phyloP scores from a whole-genome alignment of 2,797 vertebrate species.

The Merluccius polli region DNA sequence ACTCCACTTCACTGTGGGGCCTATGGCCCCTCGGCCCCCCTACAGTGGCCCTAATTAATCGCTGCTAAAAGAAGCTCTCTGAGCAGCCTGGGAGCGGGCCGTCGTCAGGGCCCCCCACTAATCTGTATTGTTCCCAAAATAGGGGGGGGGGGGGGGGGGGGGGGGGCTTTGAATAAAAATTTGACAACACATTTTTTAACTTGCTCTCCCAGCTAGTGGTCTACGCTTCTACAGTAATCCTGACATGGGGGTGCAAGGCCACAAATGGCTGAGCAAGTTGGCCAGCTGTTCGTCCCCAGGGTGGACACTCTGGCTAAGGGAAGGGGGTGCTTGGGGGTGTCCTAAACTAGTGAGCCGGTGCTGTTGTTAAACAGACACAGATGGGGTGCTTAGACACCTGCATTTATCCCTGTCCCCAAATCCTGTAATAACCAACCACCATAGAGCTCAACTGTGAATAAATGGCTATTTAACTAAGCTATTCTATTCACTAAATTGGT shows the following conservation, averaged over 20 bases:
- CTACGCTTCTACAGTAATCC: constrained; percentile 44
- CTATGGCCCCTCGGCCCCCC: constrained; percentile 67
- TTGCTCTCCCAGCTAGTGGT: constrained; percentile 59
- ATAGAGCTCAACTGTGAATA: neutral
- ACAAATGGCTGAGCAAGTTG: constrained; percentile 52
- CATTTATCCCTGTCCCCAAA: neutral
- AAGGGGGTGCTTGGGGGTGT: neutral
- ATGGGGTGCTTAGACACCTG: constrained; percentile 4
- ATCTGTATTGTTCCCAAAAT: constrained; percentile 63
- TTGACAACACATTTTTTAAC: constrained; percentile 69
- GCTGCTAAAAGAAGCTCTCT: constrained; percentile 70
- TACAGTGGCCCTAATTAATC: constrained; percentile 77
- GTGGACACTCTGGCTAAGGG: neutral
- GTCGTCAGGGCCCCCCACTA: constrained; percentile 48
- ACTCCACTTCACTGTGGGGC: constrained; percentile 68
- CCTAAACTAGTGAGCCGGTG: neutral
- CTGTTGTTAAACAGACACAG: neutral
- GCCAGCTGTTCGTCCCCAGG: constrained; percentile 65
- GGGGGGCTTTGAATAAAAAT: constrained; percentile 42
- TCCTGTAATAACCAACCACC: neutral
- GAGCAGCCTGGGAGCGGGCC: constrained; percentile 62
- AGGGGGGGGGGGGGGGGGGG: neutral
- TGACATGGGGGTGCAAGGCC: constrained; percentile 58
- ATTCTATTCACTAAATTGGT: neutral
- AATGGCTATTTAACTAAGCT: neutral